Evolutionary conservation across 2,888 invertebrate genomes (phyloP).

Genomic region (Perizoma flavofasciatum): DNA sequence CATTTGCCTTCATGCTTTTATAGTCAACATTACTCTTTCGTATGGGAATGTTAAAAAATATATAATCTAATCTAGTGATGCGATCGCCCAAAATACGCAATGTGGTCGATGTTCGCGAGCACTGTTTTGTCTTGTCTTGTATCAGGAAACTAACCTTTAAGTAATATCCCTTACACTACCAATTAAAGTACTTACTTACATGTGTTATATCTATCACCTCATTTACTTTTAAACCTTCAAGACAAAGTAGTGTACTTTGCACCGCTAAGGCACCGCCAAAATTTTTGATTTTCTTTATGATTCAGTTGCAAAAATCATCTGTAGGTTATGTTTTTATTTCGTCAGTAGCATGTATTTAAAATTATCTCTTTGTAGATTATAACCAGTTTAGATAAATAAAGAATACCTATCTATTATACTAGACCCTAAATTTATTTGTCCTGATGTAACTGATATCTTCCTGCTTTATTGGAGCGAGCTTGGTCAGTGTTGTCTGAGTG

Average conservation of each 20-base stretch:
- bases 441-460: conserved; percentile 39
- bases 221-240: conserved; percentile 32
- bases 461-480: conserved; percentile 73
- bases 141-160: conserved; percentile 3
- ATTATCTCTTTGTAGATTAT: conserved; percentile 21
- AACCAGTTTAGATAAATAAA: conserved; percentile 18
- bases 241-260: conserved; percentile 67
- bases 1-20: conserved; percentile 50
- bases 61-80: conserved; percentile 45
- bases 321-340: conserved; percentile 38
- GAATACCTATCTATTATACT: conserved; percentile 8
- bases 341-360: conserved; percentile 39
- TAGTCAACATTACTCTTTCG: conserved; percentile 43
- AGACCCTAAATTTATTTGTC: conserved; percentile 32
- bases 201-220: conserved; percentile 17
- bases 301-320: conserved; percentile 72
- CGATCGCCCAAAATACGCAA: conserved; percentile 56
- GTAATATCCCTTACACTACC: conserved; percentile 9
- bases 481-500: conserved; percentile 64
- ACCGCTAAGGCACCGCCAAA: conserved; percentile 76
- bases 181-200: conserved; percentile 10
- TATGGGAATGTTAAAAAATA: conserved; percentile 22
- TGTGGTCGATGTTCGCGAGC: conserved; percentile 73
- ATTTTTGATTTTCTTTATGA: conserved; percentile 54
- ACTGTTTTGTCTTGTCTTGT: conserved; percentile 69